Percentiles rank a stretch among this genome's conserved stretches.
Conservation (phyloP, 2,797 vertebrate species). For the Mallotus villosus region DNA sequence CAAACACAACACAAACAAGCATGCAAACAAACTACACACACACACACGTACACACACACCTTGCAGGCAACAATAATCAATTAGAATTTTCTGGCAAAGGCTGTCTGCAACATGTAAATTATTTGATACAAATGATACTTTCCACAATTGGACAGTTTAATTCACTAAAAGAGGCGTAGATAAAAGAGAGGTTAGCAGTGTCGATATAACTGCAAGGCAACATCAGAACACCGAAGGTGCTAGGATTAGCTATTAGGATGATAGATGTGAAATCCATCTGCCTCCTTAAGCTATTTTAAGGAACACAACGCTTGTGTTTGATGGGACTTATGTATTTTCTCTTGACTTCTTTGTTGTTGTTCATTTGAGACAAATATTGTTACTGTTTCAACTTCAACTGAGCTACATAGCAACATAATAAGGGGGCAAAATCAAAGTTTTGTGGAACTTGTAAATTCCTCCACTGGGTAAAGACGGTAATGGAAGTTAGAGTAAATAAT, state of each 20-base stretch:
- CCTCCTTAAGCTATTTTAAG: slow-evolving; percentile 49
- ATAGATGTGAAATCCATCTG: slow-evolving; percentile 55
- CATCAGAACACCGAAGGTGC: slow-evolving; percentile 58
- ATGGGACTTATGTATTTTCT: slow-evolving; percentile 54
- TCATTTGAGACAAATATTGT: too few relatives aligned
- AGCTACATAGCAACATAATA: too few relatives aligned
- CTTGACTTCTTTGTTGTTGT: slow-evolving; percentile 13
- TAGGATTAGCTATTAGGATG: slow-evolving; percentile 42
- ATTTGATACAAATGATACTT: slow-evolving; percentile 79
- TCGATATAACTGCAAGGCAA: slow-evolving; percentile 52
- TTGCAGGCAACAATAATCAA: slow-evolving; percentile 77
- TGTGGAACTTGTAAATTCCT: too few relatives aligned
- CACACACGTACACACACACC: slow-evolving; percentile 24
- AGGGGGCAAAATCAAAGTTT: too few relatives aligned
- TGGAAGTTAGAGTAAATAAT: too few relatives aligned
- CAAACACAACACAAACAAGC: not conserved
- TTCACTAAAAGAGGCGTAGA: slow-evolving; percentile 67
- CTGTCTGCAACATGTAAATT: slow-evolving; percentile 75
- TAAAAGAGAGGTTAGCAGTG: slow-evolving; percentile 48
- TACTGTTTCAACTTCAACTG: too few relatives aligned
- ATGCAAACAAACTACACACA: not conserved
- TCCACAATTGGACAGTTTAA: slow-evolving; percentile 77
- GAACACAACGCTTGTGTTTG: slow-evolving; percentile 50
- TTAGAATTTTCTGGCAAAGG: slow-evolving; percentile 74
- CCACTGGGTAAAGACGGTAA: too few relatives aligned